Evolutionary conservation across 2,113 vertebrate species (phyloP), one percentile per base, ranked within the genome.

Genomic region (Centropristis striata): DNA sequence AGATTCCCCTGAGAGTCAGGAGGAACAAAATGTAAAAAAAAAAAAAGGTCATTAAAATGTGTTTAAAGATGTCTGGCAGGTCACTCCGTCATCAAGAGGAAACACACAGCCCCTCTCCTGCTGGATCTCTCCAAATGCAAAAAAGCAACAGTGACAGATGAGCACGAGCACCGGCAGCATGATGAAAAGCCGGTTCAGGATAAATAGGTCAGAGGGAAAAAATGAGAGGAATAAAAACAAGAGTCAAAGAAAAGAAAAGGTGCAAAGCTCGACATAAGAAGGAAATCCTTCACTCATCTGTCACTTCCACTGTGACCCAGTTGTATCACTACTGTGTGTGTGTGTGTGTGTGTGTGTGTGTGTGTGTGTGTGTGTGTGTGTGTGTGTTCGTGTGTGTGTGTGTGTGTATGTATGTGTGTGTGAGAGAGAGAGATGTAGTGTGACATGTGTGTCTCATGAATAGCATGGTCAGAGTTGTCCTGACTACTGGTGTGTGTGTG

Each of bases 281-380:
- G 28, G 21, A 46, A 32, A 4, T 44, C 23, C 28, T 53, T 23
- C 9, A 32, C 74, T 42, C 28, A 8, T 39, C 59, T 46, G 80
- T 54, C 67, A 59, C 36, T 71, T n/a, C 39, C 37, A 27, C 54
- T 25, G 28, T 61, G 74, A 78, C 81, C 74, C 32, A 68, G 4
- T 55, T 78, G 5, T 2, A 41, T 11, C 2, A 2, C 53, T 1
- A n/a, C n/a, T n/a, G n/a, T n/a, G n/a, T n/a, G n/a, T n/a, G n/a
- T n/a, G n/a, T n/a, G n/a, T n/a, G n/a, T n/a, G n/a, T n/a, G n/a
- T n/a, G n/a, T n/a, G n/a, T n/a, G n/a, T n/a, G n/a, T n/a, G n/a
- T n/a, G n/a, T n/a, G n/a, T n/a, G n/a, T n/a, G n/a, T n/a, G n/a
- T n/a, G n/a, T n/a, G n/a, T n/a, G n/a, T n/a, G n/a, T n/a, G n/a